Conservation (phyloP, 2,888 invertebrate species). For the Amphiduros pacificus region DNA sequence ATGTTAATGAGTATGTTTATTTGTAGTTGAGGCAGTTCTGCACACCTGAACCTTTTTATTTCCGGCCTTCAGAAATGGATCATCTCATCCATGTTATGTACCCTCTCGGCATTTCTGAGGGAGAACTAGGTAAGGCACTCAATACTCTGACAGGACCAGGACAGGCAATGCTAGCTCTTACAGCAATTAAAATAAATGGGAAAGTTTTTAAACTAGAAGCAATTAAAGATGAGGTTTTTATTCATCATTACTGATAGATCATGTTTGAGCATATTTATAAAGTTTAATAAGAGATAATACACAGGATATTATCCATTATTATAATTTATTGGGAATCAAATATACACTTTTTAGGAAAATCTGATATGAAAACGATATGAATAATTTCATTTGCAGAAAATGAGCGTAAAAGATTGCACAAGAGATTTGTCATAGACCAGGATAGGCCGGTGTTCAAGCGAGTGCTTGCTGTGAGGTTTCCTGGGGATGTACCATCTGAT, state of each 20-base stretch:
- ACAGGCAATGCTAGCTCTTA: too few relatives aligned
- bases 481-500: constrained; percentile 52
- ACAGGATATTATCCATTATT: neutral
- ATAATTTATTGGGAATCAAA: neutral
- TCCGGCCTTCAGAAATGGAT: constrained; percentile 71
- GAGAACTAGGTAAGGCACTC: constrained; percentile 68
- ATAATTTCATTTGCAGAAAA: constrained; percentile 63
- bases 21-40: constrained; percentile 62
- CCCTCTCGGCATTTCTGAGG: constrained; percentile 70
- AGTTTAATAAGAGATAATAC: neutral
- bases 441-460: constrained; percentile 76
- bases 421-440: constrained; percentile 70
- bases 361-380: neutral
- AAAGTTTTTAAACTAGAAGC: too few relatives aligned
- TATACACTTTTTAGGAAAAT: constrained; percentile 8
- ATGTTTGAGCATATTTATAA: neutral
- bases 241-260: neutral
- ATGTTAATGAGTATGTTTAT: too few relatives aligned
- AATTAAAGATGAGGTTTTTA: too few relatives aligned
- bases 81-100: constrained; percentile 78
- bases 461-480: constrained; percentile 65
- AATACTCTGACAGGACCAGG: too few relatives aligned
- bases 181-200: too few relatives aligned
- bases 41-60: constrained; percentile 74
- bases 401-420: constrained; percentile 72